Evolutionary conservation across 2,113 vertebrate genomes (phyloP).

Genomic region (Stegastes partitus): DNA sequence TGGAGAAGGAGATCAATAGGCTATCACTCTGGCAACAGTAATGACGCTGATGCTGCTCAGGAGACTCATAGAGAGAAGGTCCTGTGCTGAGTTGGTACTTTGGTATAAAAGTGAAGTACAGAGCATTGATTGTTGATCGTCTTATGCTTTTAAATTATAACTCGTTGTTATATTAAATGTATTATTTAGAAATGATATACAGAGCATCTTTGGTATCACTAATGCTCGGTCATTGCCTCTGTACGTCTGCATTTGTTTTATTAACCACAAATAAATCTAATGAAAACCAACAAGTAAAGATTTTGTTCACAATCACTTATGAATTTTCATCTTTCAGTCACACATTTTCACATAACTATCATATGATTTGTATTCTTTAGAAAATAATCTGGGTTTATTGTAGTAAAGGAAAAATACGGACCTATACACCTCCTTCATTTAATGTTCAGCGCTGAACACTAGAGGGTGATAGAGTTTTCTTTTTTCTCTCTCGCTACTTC

Average conservation of each 20-base stretch:
- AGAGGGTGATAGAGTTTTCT: conserved; percentile 53
- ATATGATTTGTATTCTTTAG: background rate
- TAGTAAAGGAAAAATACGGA: background rate
- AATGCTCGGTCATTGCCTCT: too few relatives aligned
- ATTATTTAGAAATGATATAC: too few relatives aligned
- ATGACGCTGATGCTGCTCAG: background rate
- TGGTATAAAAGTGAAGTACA: background rate
- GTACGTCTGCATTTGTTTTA: too few relatives aligned
- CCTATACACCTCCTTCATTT: background rate
- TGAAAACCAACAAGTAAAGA: background rate
- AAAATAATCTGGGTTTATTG: background rate
- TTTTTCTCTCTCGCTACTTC: background rate
- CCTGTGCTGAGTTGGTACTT: too few relatives aligned
- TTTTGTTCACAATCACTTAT: background rate
- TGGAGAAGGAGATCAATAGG: background rate
- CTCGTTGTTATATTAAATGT: too few relatives aligned
- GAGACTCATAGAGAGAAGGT: too few relatives aligned
- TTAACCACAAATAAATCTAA: too few relatives aligned
- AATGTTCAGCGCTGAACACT: conserved; percentile 36
- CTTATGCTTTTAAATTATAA: background rate
- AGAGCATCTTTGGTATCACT: too few relatives aligned
- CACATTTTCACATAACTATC: background rate
- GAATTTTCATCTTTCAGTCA: background rate
- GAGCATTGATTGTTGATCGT: background rate
- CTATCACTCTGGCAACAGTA: background rate